These are phyloP conservation scores for Hydropsyche betteni DNA, from an alignment of 2,888 invertebrate genomes.

Conservation along the genomic window DNA sequence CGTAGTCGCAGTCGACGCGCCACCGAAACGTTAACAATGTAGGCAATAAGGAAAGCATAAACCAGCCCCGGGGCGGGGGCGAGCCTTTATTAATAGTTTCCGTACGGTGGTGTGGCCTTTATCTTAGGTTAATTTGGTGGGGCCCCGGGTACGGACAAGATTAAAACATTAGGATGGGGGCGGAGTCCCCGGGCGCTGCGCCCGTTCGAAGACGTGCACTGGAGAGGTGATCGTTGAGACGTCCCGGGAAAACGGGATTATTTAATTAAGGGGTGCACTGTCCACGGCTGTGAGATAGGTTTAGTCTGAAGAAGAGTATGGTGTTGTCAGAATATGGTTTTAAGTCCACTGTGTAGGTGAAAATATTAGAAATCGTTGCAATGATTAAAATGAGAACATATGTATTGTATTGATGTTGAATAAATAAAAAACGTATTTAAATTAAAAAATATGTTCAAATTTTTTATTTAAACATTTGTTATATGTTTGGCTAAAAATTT, in stretches of 20 bases:
- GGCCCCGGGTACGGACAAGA: constrained; percentile 45
- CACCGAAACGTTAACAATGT: constrained; percentile 40
- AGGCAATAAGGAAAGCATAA: constrained; percentile 46
- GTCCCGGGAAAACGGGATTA: constrained; percentile 11
- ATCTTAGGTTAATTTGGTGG: constrained; percentile 50
- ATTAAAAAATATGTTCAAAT: no score
- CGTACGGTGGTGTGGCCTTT: constrained; percentile 46
- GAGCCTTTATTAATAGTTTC: constrained; percentile 50
- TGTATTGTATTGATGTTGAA: no score
- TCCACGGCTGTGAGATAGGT: neutral
- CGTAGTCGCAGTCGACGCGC: constrained; percentile 23
- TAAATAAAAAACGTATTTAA: no score
- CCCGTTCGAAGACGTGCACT: neutral
- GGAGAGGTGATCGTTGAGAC: constrained; percentile 17
- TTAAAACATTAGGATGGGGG: constrained; percentile 48
- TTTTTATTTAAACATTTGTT: no score
- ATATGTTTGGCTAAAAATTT: no score
- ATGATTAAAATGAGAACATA: no score
- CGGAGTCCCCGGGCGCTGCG: constrained; percentile 12
- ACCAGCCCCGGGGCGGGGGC: constrained; percentile 36
- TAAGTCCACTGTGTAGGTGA: neutral
- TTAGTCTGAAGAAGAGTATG: no score
- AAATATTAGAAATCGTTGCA: no score
- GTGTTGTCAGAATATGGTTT: neutral
- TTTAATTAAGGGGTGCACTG: constrained; percentile 14